Evolutionary conservation across 2,113 vertebrate species (phyloP).

Genomic region (Montifringilla adamsi): DNA sequence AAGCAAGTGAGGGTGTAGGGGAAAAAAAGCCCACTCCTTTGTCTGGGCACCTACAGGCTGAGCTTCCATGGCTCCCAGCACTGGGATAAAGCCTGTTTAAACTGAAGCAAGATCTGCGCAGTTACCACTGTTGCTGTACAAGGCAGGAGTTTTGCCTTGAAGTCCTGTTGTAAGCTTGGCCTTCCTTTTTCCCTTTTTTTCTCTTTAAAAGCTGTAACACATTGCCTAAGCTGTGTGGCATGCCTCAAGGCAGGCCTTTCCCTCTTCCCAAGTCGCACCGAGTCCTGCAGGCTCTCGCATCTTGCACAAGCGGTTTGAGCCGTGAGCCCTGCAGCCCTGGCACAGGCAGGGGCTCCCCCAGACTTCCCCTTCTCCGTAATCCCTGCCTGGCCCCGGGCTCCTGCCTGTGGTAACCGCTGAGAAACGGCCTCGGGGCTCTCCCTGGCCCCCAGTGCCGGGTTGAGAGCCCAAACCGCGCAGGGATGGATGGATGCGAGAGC

Average conservation of each 20-base stretch:
- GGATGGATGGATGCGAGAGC: neutral
- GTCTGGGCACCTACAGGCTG: neutral
- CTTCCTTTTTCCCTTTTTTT: neutral
- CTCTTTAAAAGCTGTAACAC: neutral
- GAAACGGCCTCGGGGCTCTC: neutral
- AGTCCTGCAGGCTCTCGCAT: fast-evolving
- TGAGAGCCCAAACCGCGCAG: neutral
- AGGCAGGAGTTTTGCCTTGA: neutral
- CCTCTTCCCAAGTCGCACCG: neutral
- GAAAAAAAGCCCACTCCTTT: neutral
- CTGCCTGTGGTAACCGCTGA: neutral
- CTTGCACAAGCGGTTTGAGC: neutral
- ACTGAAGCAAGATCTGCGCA: neutral
- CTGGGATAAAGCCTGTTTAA: neutral
- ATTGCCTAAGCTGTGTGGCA: neutral
- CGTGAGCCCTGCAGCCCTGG: fast-evolving
- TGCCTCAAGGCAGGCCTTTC: neutral
- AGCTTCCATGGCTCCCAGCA: neutral
- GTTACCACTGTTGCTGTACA: neutral
- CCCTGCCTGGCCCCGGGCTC: neutral
- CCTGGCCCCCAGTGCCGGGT: fast-evolving
- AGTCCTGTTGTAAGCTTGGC: neutral
- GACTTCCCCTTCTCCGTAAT: neutral
- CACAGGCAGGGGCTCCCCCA: neutral
- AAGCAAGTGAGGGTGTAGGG: neutral